These are phyloP conservation scores for Myiagra hebetior DNA, from an alignment of 2,113 vertebrate species.

Conservation along the genomic window DNA sequence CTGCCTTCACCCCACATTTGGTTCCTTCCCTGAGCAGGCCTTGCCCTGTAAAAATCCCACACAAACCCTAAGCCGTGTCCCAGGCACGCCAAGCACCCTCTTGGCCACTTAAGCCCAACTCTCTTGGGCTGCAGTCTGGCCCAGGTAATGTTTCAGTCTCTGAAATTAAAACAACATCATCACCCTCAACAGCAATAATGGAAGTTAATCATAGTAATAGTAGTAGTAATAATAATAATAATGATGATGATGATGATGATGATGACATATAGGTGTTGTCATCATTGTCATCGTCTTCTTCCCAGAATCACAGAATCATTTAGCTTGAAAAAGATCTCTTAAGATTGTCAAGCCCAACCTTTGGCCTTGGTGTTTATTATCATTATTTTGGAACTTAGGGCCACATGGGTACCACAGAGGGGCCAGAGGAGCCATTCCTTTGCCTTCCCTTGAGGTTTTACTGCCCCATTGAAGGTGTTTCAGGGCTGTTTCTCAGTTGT, in stretches of 20 bases:
- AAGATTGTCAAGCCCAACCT: not conserved
- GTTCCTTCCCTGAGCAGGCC: not conserved
- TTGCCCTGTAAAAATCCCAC: not conserved
- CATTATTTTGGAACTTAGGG: not conserved
- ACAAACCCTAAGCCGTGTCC: accelerated
- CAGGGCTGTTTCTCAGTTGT: not conserved
- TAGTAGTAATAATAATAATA: no score
- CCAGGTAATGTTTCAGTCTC: not conserved
- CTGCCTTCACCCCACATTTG: not conserved
- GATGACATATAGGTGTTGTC: no score
- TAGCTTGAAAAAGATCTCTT: not conserved
- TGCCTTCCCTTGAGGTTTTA: not conserved
- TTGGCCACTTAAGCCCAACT: accelerated
- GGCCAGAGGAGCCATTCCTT: not conserved
- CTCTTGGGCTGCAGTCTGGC: not conserved
- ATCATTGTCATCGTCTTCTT: not conserved
- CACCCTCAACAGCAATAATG: not conserved
- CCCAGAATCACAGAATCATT: not conserved
- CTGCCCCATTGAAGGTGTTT: accelerated
- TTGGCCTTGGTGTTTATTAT: not conserved
- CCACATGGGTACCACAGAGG: not conserved
- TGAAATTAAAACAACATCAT: not conserved
- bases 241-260: accelerated
- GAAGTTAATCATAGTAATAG: no score
- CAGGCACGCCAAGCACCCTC: not conserved